Conservation (phyloP, 2,113 vertebrate genomes). For the Corythoichthys haematopterus region DNA sequence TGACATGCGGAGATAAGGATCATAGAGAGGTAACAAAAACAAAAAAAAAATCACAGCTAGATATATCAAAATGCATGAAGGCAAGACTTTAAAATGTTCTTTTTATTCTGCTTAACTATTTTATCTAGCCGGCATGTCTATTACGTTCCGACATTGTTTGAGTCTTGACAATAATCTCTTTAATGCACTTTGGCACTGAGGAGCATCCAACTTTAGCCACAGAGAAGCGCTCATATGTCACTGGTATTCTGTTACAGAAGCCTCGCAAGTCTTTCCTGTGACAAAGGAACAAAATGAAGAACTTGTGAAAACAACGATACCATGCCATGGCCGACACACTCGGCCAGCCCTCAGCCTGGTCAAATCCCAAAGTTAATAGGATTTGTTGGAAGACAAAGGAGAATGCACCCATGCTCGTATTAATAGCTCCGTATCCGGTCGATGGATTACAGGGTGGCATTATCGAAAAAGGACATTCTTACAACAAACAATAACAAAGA, state of each 20-base stretch:
- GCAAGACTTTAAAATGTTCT: constrained; percentile 20
- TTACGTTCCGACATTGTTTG: constrained; percentile 65
- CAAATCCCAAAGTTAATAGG: constrained; percentile 52
- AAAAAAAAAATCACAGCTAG: not conserved
- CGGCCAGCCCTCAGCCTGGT: constrained; percentile 23
- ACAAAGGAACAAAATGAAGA: constrained; percentile 61
- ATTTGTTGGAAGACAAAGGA: constrained; percentile 44
- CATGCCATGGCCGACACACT: constrained; percentile 25
- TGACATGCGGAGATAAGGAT: not conserved
- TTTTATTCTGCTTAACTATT: constrained; percentile 32
- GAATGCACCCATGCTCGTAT: constrained; percentile 29
- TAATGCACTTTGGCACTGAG: constrained; percentile 62
- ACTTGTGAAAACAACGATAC: constrained; percentile 55
- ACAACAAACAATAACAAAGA: not conserved
- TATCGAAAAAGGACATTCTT: constrained; percentile 1
- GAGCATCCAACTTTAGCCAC: constrained; percentile 57
- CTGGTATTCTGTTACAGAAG: constrained; percentile 55
- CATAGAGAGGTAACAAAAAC: not conserved
- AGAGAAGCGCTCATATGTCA: constrained; percentile 68
- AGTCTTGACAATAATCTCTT: constrained; percentile 54
- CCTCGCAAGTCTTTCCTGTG: constrained; percentile 60
- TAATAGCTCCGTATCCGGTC: constrained; percentile 25
- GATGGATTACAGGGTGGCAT: not conserved
- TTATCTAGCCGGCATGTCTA: constrained; percentile 34
- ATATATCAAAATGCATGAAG: constrained; percentile 34